Evolutionary conservation across 2,888 invertebrate genomes (phyloP).

Genomic region (Aricia artaxerxes): DNA sequence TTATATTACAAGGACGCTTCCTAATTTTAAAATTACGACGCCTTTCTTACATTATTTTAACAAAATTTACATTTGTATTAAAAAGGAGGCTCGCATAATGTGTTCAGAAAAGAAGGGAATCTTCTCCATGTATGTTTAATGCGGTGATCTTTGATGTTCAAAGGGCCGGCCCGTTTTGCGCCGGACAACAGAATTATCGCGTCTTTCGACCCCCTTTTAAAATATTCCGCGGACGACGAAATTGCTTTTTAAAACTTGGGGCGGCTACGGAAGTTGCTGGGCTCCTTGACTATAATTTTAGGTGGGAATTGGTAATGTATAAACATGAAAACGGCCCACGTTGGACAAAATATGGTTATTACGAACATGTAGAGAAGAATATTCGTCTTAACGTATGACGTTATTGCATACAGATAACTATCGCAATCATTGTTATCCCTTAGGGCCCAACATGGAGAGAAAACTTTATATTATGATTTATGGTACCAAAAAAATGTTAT

Average conservation of each 20-base stretch:
- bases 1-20: not conserved
- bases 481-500: too few relatives aligned
- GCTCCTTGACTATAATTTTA: not conserved
- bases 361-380: not conserved
- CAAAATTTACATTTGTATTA: slow-evolving; percentile 70
- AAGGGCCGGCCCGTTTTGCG: slow-evolving; percentile 58
- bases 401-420: too few relatives aligned
- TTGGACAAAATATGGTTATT: not conserved
- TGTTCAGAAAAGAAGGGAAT: slow-evolving; percentile 65
- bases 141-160: slow-evolving; percentile 70
- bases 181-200: slow-evolving; percentile 49
- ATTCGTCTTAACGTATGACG: not conserved
- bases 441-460: too few relatives aligned
- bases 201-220: slow-evolving; percentile 49
- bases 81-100: slow-evolving; percentile 54
- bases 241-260: slow-evolving; percentile 60
- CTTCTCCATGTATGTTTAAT: slow-evolving; percentile 70
- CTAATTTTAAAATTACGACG: not conserved
- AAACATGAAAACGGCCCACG: not conserved
- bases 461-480: too few relatives aligned
- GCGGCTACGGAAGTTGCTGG: not conserved
- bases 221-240: slow-evolving; percentile 62
- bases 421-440: too few relatives aligned
- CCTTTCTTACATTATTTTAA: slow-evolving; percentile 27
- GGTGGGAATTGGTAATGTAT: not conserved